Evolutionary conservation across 2,113 vertebrate genomes (phyloP).

Genomic region (Catharus minimus): DNA sequence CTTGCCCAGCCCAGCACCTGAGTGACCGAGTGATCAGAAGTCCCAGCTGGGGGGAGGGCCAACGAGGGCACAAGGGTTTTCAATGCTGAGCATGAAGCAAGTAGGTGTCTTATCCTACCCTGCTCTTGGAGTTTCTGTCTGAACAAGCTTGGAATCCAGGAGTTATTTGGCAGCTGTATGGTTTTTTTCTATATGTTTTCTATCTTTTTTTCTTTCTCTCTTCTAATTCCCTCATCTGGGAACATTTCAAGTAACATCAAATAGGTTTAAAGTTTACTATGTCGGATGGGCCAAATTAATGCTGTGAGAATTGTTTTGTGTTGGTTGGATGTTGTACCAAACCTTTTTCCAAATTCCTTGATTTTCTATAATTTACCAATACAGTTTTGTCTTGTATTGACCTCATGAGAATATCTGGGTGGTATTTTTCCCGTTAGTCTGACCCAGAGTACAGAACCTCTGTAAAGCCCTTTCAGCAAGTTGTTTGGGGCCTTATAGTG

Average conservation of each 20-base stretch:
- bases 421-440: fast-evolving
- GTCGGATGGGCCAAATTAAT: neutral
- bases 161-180: neutral
- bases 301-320: neutral
- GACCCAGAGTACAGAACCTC: neutral
- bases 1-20: neutral
- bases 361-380: neutral
- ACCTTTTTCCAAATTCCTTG: neutral
- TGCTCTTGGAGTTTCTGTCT: neutral
- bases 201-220: neutral
- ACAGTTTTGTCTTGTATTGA: neutral
- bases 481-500: neutral
- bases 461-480: neutral
- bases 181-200: neutral
- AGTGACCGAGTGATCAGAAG: fast-evolving
- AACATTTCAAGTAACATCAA: neutral
- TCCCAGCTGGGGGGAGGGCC: neutral
- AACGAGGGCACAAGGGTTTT: fast-evolving
- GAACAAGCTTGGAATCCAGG: neutral
- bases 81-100: neutral
- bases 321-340: neutral
- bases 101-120: too few species aligned
- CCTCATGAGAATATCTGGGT: neutral
- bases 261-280: neutral
- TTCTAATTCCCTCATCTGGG: neutral